A percentile compares a stretch with the other conserved stretches of the same genome.
Evolutionary conservation across 1,140 invertebrate species (phyloP).

Genomic region (Leptopilina clavipes): DNA sequence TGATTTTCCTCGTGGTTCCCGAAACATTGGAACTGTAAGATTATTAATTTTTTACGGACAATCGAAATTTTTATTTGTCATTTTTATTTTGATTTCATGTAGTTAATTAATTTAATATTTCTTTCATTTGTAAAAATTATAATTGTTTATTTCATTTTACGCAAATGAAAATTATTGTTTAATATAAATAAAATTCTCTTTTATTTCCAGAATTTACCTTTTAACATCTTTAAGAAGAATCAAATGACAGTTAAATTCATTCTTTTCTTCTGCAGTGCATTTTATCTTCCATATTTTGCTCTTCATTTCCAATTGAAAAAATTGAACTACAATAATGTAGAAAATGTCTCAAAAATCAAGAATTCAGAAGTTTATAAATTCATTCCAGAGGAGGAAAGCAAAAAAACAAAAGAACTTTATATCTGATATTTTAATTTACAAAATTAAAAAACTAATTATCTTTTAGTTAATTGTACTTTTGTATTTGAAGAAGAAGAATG

Average conservation of each 20-base stretch:
- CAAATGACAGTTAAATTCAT: background rate
- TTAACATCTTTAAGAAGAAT: background rate
- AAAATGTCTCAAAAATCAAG: background rate
- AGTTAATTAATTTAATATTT: background rate
- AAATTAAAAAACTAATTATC: background rate
- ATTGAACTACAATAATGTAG: background rate
- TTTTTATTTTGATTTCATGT: background rate
- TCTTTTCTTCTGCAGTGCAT: background rate
- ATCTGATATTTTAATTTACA: background rate
- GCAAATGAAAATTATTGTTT: too few species aligned
- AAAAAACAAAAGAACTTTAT: background rate
- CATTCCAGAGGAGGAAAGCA: background rate
- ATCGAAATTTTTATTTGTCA: background rate
- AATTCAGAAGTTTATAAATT: background rate
- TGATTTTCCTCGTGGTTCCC: background rate
- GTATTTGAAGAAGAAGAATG: too few species aligned
- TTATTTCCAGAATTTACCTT: background rate
- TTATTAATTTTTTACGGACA: background rate
- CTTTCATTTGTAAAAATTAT: too few species aligned
- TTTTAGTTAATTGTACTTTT: background rate
- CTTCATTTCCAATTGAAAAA: slow-evolving; percentile 3
- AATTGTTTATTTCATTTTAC: too few species aligned
- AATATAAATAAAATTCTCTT: background rate
- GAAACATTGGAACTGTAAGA: slow-evolving; percentile 1
- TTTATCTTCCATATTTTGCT: background rate